Evolutionary conservation across 2,888 invertebrate species (phyloP), one percentile per base, ranked within the genome.

Genomic region (Folsomia manolachei): DNA sequence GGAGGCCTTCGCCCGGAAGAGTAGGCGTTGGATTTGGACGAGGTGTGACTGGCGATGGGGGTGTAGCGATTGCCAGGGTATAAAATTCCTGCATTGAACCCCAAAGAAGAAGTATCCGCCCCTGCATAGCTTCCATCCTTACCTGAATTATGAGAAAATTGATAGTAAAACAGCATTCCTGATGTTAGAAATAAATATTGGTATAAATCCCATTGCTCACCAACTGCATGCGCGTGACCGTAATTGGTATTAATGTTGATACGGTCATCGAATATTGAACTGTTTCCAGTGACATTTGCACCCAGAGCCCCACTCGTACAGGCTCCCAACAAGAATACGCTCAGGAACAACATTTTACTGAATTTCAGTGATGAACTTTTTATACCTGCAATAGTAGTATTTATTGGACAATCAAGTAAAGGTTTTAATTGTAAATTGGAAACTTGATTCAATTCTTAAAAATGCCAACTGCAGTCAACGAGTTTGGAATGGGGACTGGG

Each of bases 11-110:
- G 69, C 14, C 75, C 75, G 7, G 19, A 51, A 21, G 72, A 68
- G 52, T 63, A 75, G 1, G 63, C 39, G 62, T 72, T 68, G 0
- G 68, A 62, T n/a, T 72, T 39, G 1, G 70, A 39, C 23, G 70
- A 68, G 2, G 70, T 19, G 1, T 71, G 63, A 19, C 62, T 65
- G 23, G 21, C 70, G 1, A 75, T 23, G 65, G 61, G 68, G 24
- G 70, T 64, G 24, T 72, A 72, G 0, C 72, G 63, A 0, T 71
- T 70, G 23, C 52, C 27, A 2, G 70, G 52, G 24, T 21, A 26
- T 24, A 70, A 26, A 25, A 75, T 75, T 1, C 72, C 75, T 61
- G 72, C 75, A n/a, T 72, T 67, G n/a, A 69, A 53, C 2, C 75
- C 75, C 56, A 68, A 72, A 1, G 72, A 64, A 7, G 65, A 21